These are phyloP conservation scores for Saccostrea glomerata DNA, from an alignment of 1,140 invertebrate genomes.

Conservation along the genomic window DNA sequence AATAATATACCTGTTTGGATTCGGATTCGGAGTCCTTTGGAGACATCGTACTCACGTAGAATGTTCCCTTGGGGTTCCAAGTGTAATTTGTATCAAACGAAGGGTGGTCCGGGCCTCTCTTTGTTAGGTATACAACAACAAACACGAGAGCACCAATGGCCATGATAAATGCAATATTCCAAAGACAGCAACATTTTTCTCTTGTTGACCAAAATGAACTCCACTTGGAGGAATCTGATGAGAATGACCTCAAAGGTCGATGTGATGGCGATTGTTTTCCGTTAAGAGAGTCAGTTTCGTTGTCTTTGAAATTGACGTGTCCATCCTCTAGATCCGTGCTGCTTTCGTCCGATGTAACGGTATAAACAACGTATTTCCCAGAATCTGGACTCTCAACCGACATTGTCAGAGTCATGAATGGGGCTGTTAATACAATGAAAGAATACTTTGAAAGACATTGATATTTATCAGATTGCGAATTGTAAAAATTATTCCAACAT, in stretches of 20 bases:
- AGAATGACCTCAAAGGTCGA: conserved; percentile 24
- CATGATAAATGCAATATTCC: conserved; percentile 40
- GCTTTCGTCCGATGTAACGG: conserved; percentile 46
- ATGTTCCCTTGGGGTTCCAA: neutral
- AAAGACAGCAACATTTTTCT: conserved; percentile 50
- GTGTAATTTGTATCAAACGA: conserved; percentile 24
- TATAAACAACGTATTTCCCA: conserved; percentile 47
- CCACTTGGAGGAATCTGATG: conserved; percentile 45
- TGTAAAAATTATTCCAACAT: too few relatives aligned
- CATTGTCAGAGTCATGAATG: conserved; percentile 32
- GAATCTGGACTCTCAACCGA: conserved; percentile 32
- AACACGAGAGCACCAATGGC: neutral
- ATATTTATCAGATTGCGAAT: neutral
- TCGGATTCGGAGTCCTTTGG: neutral
- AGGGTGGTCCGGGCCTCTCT: neutral
- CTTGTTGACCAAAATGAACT: conserved; percentile 41
- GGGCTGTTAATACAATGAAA: neutral
- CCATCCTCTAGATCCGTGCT: conserved; percentile 41
- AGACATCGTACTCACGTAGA: neutral
- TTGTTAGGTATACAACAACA: conserved; percentile 1
- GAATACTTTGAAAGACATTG: neutral
- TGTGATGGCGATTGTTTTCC: conserved; percentile 9
- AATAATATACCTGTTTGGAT: neutral
- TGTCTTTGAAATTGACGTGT: conserved; percentile 41
- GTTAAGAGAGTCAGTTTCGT: conserved; percentile 4